Percentiles rank a stretch among this genome's conserved stretches.
Conservation (phyloP, 2,888 invertebrate genomes). For the Reticulitermes lucifugus region DNA sequence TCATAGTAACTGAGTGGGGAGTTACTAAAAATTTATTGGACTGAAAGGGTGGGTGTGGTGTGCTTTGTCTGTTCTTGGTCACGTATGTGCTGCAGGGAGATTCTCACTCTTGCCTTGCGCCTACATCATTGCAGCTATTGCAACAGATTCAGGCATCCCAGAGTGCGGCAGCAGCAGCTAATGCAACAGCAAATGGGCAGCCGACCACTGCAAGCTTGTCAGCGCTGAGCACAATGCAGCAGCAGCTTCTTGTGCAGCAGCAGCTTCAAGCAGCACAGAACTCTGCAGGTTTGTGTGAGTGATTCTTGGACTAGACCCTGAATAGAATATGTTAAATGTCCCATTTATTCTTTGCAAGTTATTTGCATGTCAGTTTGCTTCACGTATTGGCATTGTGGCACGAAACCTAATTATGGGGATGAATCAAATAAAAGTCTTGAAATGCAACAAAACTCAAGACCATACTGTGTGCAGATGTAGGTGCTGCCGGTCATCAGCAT, state of each 20-base stretch:
- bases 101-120: constrained; percentile 32
- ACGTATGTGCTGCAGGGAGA: constrained; percentile 14
- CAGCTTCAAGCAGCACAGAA: constrained; percentile 55
- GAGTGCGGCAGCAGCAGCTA: constrained; percentile 33
- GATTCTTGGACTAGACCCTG: too few species aligned
- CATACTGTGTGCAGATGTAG: too few species aligned
- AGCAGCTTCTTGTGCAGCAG: constrained; percentile 62
- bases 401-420: too few species aligned
- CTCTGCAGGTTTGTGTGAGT: constrained; percentile 46
- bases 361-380: too few species aligned
- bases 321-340: too few species aligned
- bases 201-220: constrained; percentile 61
- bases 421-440: too few species aligned
- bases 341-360: too few species aligned
- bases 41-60: constrained; percentile 8
- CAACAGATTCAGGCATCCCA: constrained; percentile 58
- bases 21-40: not conserved
- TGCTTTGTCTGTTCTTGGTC: constrained; percentile 26
- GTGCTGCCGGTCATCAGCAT: too few species aligned
- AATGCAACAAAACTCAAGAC: too few species aligned
- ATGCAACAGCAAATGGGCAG: constrained; percentile 57
- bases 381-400: too few species aligned
- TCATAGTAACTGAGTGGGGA: too few species aligned
- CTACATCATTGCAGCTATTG: constrained; percentile 62
- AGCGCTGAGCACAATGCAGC: constrained; percentile 59